These are phyloP conservation scores for Andrena cerasifolii DNA, from an alignment of 1,140 invertebrate genomes.

Conservation along the genomic window DNA sequence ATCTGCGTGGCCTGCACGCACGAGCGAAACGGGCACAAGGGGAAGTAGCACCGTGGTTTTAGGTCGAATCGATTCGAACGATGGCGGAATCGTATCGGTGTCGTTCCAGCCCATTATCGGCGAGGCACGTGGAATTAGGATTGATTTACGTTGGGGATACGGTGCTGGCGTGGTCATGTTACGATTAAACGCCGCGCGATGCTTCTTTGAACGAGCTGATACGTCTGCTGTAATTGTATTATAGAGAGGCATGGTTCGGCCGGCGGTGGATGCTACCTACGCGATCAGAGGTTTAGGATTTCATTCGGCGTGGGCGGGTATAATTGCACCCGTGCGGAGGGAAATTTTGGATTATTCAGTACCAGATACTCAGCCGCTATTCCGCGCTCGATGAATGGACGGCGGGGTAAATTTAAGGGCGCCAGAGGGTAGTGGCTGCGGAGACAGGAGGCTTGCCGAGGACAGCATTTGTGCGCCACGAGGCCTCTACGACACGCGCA, in stretches of 20 bases:
- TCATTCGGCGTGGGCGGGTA: no score
- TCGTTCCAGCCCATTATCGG: constrained; percentile 18
- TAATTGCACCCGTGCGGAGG: no score
- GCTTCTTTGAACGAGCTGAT: not conserved
- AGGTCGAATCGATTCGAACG: not conserved
- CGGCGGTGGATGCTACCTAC: not conserved
- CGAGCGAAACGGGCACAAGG: not conserved
- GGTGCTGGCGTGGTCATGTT: not conserved
- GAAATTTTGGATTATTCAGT: no score
- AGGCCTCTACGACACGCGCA: no score
- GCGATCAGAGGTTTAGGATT: not conserved
- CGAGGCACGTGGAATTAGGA: constrained; percentile 13
- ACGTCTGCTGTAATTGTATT: not conserved
- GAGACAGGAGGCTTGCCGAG: no score
- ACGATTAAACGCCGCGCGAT: not conserved
- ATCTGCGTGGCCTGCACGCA: not conserved
- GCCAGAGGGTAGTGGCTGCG: no score
- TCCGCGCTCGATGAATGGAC: no score
- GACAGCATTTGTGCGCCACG: no score
- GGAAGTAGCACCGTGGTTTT: not conserved
- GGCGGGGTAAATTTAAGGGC: no score
- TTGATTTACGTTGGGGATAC: constrained; percentile 18
- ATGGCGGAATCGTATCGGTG: not conserved
- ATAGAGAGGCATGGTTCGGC: not conserved
- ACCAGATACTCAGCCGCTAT: no score